Conservation (phyloP, 2,888 invertebrate genomes). For the Chrysina gloriosa region DNA sequence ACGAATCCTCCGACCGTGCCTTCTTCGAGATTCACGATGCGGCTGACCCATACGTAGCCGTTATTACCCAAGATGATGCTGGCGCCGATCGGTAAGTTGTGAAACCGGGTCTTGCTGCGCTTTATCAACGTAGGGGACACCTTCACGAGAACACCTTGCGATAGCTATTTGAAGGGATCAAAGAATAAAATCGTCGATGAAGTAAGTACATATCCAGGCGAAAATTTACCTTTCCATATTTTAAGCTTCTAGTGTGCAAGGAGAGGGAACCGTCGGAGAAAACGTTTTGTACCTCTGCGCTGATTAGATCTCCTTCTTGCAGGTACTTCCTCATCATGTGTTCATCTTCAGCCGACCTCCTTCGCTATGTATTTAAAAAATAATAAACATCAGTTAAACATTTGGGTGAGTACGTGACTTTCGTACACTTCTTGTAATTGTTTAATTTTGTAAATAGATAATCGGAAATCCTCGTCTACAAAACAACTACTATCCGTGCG, state of each 20-base stretch:
- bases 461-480: too few relatives aligned
- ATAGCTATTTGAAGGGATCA: slow-evolving; percentile 68
- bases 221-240: slow-evolving; percentile 88
- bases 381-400: slow-evolving; percentile 8
- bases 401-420: too few relatives aligned
- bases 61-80: slow-evolving; percentile 96
- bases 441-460: too few relatives aligned
- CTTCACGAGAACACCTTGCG: slow-evolving; percentile 89
- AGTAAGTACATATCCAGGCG: neutral
- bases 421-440: too few relatives aligned
- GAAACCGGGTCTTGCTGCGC: slow-evolving; percentile 95
- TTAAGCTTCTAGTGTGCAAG: slow-evolving; percentile 94
- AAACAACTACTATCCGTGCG: too few relatives aligned
- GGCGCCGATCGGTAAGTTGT: slow-evolving; percentile 90
- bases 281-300: slow-evolving; percentile 96
- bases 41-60: slow-evolving; percentile 95
- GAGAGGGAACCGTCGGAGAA: slow-evolving; percentile 92
- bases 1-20: slow-evolving; percentile 80
- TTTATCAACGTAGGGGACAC: slow-evolving; percentile 93
- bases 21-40: slow-evolving; percentile 73
- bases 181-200: slow-evolving; percentile 33
- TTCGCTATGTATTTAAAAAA: slow-evolving; percentile 69
- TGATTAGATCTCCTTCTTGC: slow-evolving; percentile 95
- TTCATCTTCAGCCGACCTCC: slow-evolving; percentile 95
- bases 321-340: slow-evolving; percentile 96